A percentile compares a stretch with the other conserved stretches of the same genome.
These are phyloP conservation scores for Ailurus styani DNA, from an alignment of 2,113 vertebrate species.

Conservation along the genomic window DNA sequence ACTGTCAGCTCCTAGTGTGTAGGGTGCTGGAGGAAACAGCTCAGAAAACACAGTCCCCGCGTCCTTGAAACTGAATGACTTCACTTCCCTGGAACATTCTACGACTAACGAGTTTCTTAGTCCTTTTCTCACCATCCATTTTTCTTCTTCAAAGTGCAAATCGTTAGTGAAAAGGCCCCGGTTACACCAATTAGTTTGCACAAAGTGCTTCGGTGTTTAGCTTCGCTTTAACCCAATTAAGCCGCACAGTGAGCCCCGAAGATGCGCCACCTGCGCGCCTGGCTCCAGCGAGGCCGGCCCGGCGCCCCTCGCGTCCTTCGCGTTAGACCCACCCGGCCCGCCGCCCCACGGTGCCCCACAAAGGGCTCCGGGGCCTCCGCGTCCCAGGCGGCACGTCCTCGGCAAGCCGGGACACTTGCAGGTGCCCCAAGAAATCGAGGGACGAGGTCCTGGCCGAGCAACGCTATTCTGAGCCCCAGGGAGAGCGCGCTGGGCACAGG, in stretches of 20 bases:
- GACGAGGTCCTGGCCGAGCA: not conserved
- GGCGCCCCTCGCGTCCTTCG: not conserved
- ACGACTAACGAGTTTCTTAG: slow-evolving; percentile 22
- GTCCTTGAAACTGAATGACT: not conserved
- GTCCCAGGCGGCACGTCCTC: not conserved
- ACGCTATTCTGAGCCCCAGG: not conserved
- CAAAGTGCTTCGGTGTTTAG: slow-evolving; percentile 58
- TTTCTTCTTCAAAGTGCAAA: slow-evolving; percentile 53
- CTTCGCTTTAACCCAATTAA: slow-evolving; percentile 73
- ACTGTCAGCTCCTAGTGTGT: not conserved
- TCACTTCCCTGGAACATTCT: slow-evolving; percentile 15
- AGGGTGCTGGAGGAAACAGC: not conserved
- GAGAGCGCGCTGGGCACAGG: not conserved
- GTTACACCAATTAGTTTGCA: slow-evolving; percentile 68
- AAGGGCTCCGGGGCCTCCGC: not conserved
- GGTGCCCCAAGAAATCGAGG: not conserved
- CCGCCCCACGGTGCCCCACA: not conserved
- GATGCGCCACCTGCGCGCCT: slow-evolving; percentile 70
- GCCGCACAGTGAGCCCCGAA: slow-evolving; percentile 51
- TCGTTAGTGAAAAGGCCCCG: slow-evolving; percentile 55
- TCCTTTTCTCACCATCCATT: not conserved
- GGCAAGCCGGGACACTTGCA: not conserved
- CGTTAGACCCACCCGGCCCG: not conserved
- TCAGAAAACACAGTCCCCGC: not conserved
- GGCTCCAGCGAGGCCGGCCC: not conserved